Conservation (phyloP, 2,888 invertebrate species). For the Perizoma flavofasciatum region DNA sequence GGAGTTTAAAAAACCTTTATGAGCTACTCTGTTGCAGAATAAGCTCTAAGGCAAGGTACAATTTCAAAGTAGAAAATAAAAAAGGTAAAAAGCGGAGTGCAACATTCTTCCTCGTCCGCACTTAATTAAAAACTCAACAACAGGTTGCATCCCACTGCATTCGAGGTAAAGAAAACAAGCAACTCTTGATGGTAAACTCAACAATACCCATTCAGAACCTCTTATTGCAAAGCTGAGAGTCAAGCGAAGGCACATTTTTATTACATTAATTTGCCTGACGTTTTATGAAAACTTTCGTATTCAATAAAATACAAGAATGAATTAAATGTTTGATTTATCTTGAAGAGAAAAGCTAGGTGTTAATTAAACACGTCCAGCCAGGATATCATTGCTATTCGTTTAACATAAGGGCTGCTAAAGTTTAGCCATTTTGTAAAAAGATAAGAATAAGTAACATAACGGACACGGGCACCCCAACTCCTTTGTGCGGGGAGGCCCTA, state of each 20-base stretch:
- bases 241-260: slow-evolving; percentile 21
- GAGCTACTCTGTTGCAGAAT: slow-evolving; percentile 24
- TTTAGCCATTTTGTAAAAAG: no score
- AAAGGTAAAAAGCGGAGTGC: slow-evolving; percentile 50
- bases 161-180: slow-evolving; percentile 40
- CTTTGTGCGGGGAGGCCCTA: no score
- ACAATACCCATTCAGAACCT: slow-evolving; percentile 35
- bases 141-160: slow-evolving; percentile 65
- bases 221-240: slow-evolving; percentile 24
- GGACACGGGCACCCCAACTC: no score
- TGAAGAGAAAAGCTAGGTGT: no score
- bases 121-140: slow-evolving; percentile 79
- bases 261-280: slow-evolving; percentile 14
- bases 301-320: not conserved
- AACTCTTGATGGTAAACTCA: slow-evolving; percentile 35
- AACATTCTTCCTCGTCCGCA: slow-evolving; percentile 50
- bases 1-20: slow-evolving; percentile 4
- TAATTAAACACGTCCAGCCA: no score
- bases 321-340: no score
- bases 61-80: slow-evolving; percentile 46
- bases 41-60: slow-evolving; percentile 48
- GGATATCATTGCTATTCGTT: no score
- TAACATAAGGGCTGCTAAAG: no score
- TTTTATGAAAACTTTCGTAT: slow-evolving; percentile 9
- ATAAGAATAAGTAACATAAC: no score